phyloP scores from a whole-genome alignment of 64 coral and sea anemone species.

The Pocillopora verrucosa region DNA sequence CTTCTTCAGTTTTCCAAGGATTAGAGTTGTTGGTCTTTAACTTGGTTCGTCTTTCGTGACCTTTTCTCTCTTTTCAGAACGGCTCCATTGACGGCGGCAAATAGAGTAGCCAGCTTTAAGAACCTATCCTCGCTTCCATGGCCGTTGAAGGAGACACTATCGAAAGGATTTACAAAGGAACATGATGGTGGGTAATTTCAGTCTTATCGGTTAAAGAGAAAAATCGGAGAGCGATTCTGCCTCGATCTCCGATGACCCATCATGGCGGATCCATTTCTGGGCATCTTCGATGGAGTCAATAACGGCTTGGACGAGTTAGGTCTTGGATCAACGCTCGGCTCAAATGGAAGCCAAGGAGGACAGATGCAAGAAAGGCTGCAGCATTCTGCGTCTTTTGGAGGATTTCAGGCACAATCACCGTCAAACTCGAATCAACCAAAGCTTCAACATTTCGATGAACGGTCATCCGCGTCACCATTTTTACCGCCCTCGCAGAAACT shows the following conservation, averaged over 20 bases:
- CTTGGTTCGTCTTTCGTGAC: constrained; percentile 76
- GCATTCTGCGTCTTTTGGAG: constrained; percentile 70
- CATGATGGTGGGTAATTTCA: constrained; percentile 8
- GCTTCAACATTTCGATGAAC: constrained; percentile 91
- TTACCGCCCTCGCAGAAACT: constrained; percentile 80
- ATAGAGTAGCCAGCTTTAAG: constrained; percentile 13
- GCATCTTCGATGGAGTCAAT: constrained; percentile 88
- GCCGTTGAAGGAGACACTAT: neutral
- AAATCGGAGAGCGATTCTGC: constrained; percentile 11
- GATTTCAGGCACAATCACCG: constrained; percentile 72
- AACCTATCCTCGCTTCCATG: constrained; percentile 5
- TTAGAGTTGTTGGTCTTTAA: constrained; percentile 81
- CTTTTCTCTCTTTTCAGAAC: constrained; percentile 59
- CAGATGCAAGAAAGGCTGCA: constrained; percentile 77
- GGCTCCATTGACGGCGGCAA: constrained; percentile 18
- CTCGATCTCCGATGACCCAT: constrained; percentile 37
- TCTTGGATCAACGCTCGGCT: constrained; percentile 64
- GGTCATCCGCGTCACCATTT: constrained; percentile 60
- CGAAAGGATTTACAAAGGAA: neutral
- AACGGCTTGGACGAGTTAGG: constrained; percentile 72
- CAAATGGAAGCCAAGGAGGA: constrained; percentile 67
- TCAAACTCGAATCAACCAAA: constrained; percentile 66
- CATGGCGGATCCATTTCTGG: constrained; percentile 94
- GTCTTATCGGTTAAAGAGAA: neutral
- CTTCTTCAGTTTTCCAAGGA: constrained; percentile 86